These are phyloP conservation scores for Threskiornis aethiopicus DNA, from an alignment of 2,797 vertebrate species.

Conservation along the genomic window DNA sequence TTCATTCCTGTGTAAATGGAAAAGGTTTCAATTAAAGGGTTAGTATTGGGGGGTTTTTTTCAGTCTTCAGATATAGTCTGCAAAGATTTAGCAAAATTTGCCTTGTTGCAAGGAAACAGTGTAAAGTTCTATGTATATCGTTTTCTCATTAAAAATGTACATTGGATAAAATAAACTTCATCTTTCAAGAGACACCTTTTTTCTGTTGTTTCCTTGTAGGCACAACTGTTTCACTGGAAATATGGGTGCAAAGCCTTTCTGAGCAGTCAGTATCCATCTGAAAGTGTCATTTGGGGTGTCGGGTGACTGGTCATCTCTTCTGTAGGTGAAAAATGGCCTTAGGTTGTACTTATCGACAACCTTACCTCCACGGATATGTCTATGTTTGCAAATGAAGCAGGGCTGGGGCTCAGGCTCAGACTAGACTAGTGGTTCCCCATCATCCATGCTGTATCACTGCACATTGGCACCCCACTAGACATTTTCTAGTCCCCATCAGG, in stretches of 20 bases:
- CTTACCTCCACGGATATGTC: background rate
- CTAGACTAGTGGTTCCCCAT: background rate
- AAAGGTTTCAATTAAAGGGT: background rate
- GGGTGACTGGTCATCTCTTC: background rate
- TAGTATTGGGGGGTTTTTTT: background rate
- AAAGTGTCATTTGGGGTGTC: background rate
- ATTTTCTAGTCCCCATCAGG: background rate
- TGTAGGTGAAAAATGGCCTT: background rate
- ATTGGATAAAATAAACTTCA: background rate
- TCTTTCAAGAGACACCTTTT: background rate
- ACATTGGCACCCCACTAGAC: background rate
- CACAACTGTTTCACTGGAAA: background rate
- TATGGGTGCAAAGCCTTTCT: background rate
- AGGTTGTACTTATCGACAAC: background rate
- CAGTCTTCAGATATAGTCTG: background rate
- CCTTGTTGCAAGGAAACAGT: background rate
- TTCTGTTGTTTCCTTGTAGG: background rate
- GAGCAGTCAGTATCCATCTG: background rate
- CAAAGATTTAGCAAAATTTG: background rate
- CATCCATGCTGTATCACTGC: accelerated
- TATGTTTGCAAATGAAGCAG: background rate
- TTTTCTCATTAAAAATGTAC: background rate
- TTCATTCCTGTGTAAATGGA: slow-evolving; percentile 45
- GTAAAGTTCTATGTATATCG: background rate
- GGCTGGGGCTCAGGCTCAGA: background rate